Conservation (phyloP, 2,113 vertebrate species). For the Mola mola region DNA sequence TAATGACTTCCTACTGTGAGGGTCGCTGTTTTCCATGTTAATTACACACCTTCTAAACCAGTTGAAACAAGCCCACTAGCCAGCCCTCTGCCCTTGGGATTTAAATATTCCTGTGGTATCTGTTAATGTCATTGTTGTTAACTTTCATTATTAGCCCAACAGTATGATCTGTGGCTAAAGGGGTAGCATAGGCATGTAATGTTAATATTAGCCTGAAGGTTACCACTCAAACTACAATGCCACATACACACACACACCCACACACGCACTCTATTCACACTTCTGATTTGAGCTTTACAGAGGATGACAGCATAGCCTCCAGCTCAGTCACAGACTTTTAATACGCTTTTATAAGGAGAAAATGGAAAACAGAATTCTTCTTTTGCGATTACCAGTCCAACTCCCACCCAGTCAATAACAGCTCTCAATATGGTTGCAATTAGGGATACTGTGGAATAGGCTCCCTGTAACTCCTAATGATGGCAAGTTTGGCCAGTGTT, state of each 20-base stretch:
- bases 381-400: slow-evolving; percentile 53
- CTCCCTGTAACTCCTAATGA: slow-evolving; percentile 74
- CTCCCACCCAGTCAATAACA: slow-evolving; percentile 75
- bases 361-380: slow-evolving; percentile 74
- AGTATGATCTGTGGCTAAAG: slow-evolving; percentile 78
- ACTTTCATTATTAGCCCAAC: slow-evolving; percentile 78
- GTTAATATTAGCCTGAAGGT: slow-evolving; percentile 80
- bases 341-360: slow-evolving; percentile 76
- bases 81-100: slow-evolving; percentile 57
- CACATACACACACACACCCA: slow-evolving; percentile 49
- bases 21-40: slow-evolving; percentile 48
- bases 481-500: slow-evolving; percentile 60
- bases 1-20: slow-evolving; percentile 17
- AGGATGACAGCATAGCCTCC: slow-evolving; percentile 77
- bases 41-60: slow-evolving; percentile 63
- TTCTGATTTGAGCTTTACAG: slow-evolving; percentile 76
- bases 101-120: slow-evolving; percentile 77
- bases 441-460: slow-evolving; percentile 68
- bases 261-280: slow-evolving; percentile 73
- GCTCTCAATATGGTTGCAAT: slow-evolving; percentile 75
- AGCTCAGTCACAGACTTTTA: slow-evolving; percentile 77
- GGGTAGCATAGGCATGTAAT: slow-evolving; percentile 79
- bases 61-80: slow-evolving; percentile 58
- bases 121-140: slow-evolving; percentile 81
- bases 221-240: slow-evolving; percentile 68